Evolutionary conservation across 2,113 vertebrate genomes (phyloP), one percentile per base, ranked within the genome.

Genomic region (Corythoichthys haematopterus): DNA sequence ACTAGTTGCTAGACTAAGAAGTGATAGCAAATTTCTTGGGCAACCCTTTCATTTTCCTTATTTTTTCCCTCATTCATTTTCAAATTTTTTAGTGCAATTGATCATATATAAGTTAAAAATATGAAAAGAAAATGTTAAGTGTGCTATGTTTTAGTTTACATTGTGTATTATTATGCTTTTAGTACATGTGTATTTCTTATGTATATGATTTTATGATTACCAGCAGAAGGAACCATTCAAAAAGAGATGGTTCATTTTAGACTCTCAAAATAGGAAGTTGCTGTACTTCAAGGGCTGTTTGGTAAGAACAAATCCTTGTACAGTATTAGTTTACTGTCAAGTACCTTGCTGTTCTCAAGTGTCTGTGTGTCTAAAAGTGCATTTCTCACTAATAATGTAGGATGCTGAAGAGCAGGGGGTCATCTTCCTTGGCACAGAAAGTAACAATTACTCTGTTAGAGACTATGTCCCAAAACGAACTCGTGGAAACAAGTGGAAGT

Each of bases 221-320:
- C 87, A 98, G 96, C 93, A 95, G 70, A 93, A 81, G 53, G 96
- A 98, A 77, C 66, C 89, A 55, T 98, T 98, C 84, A 96, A 92
- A 84, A 90, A 90, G 79, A 91, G 96, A 64, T 98, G 96, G 96
- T 98, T 97, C 51, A 86, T 91, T 78, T 84, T 98, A 87, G 96
- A 98, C 77, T 85, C 91, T 20, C 87, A 93, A 72, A 93, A 94
- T 64, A 93, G 95, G 76, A 95, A 90, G 62, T 86, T 98, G 69
- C 79, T 95, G 1, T 98, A 98, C 85, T 96, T 94, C 64, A 98
- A 95, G 91, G 90, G 90, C 33, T 87, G 88, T 0, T 81, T 98
- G 95, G 96, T 98, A 89, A 92, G 93, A 36, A 53, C 14, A 51
- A 48, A 58, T 5, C 2, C 45, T 46, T 46, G 45, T 48, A 48